Percentiles rank a stretch among this genome's conserved stretches.
phyloP scores from a whole-genome alignment of 2,113 vertebrate species.

The Labeo catla region DNA sequence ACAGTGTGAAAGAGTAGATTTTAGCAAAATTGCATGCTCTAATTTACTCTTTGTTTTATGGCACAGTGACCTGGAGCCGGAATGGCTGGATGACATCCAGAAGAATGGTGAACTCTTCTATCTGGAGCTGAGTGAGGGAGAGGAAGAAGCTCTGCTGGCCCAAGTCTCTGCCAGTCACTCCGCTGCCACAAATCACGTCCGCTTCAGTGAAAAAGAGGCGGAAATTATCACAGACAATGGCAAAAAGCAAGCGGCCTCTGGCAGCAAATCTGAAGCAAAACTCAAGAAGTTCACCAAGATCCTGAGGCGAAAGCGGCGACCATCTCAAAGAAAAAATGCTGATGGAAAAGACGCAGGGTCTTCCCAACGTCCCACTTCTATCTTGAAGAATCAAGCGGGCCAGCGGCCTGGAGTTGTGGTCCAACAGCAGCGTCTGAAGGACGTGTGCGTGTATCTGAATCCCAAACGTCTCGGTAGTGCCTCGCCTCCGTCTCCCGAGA shows the following conservation, averaged over 20 bases:
- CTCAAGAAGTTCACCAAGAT: constrained; percentile 86
- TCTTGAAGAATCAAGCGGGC: constrained; percentile 83
- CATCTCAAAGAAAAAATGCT: constrained; percentile 70
- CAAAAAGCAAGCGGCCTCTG: constrained; percentile 54
- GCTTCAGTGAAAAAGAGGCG: constrained; percentile 89
- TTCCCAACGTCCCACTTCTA: constrained; percentile 80
- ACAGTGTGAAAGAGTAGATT: not conserved
- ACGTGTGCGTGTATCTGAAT: constrained; percentile 88
- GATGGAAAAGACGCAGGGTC: constrained; percentile 52
- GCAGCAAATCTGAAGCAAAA: constrained; percentile 74
- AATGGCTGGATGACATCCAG: constrained; percentile 93
- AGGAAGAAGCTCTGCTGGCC: constrained; percentile 82
- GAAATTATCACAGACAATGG: constrained; percentile 84
- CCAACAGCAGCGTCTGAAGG: constrained; percentile 82
- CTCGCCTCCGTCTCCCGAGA: constrained; percentile 70
- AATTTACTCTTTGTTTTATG: constrained; percentile 4
- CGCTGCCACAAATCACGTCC: constrained; percentile 84
- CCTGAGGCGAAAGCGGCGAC: constrained; percentile 79
- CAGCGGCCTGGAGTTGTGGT: constrained; percentile 74
- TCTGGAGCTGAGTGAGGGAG: constrained; percentile 90
- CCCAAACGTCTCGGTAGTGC: constrained; percentile 80
- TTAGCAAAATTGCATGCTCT: not conserved
- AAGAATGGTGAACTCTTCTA: constrained; percentile 96
- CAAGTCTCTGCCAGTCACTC: constrained; percentile 71
- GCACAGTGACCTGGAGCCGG: constrained; percentile 89